Conservation (phyloP, 2,888 invertebrate species). For the Choreutis nemorana region DNA sequence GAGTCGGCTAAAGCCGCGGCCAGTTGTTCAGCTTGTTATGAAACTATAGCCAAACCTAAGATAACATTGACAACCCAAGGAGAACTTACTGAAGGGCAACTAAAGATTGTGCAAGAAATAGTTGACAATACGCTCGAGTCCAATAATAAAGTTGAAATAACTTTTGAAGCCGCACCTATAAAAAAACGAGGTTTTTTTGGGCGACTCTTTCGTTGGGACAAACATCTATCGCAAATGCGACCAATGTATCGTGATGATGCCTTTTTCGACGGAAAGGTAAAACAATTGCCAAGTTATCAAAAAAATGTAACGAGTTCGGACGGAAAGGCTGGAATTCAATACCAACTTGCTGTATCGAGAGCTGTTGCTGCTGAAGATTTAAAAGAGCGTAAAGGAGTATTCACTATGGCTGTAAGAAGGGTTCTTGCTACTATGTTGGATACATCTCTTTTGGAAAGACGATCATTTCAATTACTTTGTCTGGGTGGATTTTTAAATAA, state of each 20-base stretch:
- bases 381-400: constrained; percentile 37
- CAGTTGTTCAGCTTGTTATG: constrained; percentile 7
- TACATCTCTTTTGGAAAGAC: constrained; percentile 31
- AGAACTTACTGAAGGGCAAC: constrained; percentile 33
- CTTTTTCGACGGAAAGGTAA: constrained; percentile 43
- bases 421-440: constrained; percentile 56
- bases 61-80: constrained; percentile 31
- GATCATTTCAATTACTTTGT: constrained; percentile 34
- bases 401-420: constrained; percentile 44
- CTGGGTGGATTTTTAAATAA: constrained; percentile 32
- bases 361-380: constrained; percentile 44
- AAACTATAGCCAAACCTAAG: constrained; percentile 29
- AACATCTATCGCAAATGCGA: constrained; percentile 37
- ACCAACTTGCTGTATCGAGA: constrained; percentile 51
- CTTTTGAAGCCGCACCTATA: constrained; percentile 18
- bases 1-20: no score
- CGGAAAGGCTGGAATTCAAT: constrained; percentile 44
- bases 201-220: constrained; percentile 39
- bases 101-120: constrained; percentile 35
- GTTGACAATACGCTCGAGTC: constrained; percentile 24
- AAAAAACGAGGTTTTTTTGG: constrained; percentile 31
- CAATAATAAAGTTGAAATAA: constrained; percentile 21
- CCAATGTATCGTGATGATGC: constrained; percentile 56
- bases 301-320: constrained; percentile 36
- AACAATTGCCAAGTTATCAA: constrained; percentile 37